A percentile compares a stretch with the other conserved stretches of the same genome.
These are phyloP conservation scores for Dermolepida albohirtum DNA, from an alignment of 2,888 invertebrate species.

Conservation along the genomic window DNA sequence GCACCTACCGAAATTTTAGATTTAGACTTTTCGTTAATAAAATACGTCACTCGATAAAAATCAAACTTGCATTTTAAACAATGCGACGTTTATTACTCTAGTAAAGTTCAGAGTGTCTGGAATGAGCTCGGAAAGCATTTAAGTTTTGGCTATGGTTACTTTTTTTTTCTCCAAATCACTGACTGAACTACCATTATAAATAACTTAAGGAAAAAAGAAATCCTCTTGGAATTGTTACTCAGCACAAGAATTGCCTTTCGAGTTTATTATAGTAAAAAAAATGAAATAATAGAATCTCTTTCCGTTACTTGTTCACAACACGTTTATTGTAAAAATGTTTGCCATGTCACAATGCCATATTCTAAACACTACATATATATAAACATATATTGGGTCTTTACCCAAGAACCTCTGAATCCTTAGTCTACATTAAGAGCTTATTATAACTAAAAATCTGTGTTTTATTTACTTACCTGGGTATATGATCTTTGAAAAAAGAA, in stretches of 20 bases:
- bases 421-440: slow-evolving; percentile 64
- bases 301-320: slow-evolving; percentile 55
- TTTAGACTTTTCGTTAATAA: no score
- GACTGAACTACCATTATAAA: slow-evolving; percentile 15
- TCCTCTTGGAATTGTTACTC: slow-evolving; percentile 36
- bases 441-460: slow-evolving; percentile 53
- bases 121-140: not conserved
- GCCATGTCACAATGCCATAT: slow-evolving; percentile 61
- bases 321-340: slow-evolving; percentile 53
- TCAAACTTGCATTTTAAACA: no score
- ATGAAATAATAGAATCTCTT: slow-evolving; percentile 46
- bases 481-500: not conserved
- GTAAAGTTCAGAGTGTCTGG: no score
- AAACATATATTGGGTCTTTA: slow-evolving; percentile 43
- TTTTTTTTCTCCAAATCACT: slow-evolving; percentile 6
- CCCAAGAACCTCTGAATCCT: slow-evolving; percentile 57
- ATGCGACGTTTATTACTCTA: no score
- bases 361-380: slow-evolving; percentile 54
- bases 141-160: slow-evolving; percentile 5
- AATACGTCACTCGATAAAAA: no score
- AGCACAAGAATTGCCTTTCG: slow-evolving; percentile 51
- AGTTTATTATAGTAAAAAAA: slow-evolving; percentile 46
- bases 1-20: no score
- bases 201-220: slow-evolving; percentile 4
- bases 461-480: slow-evolving; percentile 34